phyloP scores from a whole-genome alignment of 92 coral and sea anemone genomes.

The Porites evermanni region DNA sequence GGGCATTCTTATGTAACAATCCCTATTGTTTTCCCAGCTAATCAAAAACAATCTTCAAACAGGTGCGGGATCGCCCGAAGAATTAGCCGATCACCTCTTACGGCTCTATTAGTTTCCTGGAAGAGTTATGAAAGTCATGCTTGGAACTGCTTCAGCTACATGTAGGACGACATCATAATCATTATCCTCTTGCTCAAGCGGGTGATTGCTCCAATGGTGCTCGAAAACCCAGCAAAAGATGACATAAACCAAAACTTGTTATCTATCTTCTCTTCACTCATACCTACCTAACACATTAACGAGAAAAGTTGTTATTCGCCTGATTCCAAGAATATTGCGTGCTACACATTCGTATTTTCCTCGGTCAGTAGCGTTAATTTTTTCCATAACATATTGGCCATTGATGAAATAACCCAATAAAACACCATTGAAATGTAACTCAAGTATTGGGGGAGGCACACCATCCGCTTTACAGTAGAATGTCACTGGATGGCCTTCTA shows the following conservation, averaged over 20 bases:
- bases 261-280: background rate
- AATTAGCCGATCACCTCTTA: too few relatives aligned
- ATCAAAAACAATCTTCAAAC: too few relatives aligned
- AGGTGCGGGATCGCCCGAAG: too few relatives aligned
- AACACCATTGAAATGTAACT: constrained; percentile 10
- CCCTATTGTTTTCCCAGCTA: too few relatives aligned
- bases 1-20: too few relatives aligned
- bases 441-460: constrained; percentile 38
- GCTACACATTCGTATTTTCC: constrained; percentile 52
- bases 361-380: constrained; percentile 14
- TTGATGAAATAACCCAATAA: background rate
- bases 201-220: background rate
- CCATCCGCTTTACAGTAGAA: constrained; percentile 42
- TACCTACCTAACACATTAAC: constrained; percentile 18
- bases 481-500: constrained; percentile 12
- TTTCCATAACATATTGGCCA: constrained; percentile 28
- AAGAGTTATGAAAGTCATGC: too few relatives aligned
- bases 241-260: background rate
- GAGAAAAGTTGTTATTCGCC: constrained; percentile 10
- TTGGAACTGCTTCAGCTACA: too few relatives aligned
- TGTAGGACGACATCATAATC: too few relatives aligned
- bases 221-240: background rate
- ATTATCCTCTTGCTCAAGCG: background rate
- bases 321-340: constrained; percentile 43
- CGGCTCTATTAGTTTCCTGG: too few relatives aligned